Evolutionary conservation across 2,113 vertebrate species (phyloP), one percentile per base, ranked within the genome.

Genomic region (Boleophthalmus pectinirostris): DNA sequence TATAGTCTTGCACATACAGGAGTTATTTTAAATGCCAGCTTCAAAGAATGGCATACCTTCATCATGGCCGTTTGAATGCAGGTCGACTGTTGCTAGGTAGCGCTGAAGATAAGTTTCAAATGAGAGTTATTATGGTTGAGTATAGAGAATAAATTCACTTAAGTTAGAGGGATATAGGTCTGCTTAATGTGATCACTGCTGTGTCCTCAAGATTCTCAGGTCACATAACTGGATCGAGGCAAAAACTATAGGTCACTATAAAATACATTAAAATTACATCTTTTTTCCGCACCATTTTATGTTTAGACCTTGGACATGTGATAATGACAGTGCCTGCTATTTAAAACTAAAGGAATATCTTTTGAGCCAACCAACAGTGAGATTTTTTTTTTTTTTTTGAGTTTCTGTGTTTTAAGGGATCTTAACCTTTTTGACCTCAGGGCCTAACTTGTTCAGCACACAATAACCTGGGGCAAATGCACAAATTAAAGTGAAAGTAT

Each of bases 101-200:
- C 88, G 67, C 75, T 38, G 86, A 83, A 43, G 79, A 86, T 88
- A 82, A 82, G 82, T 87, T 85, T 86, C 87, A 85, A 80, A 82
- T 74, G 79, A 79, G 81, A 87, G 86, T 75, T 82, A 87, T 90
- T 86, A 87, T 83, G 82, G 71, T 79, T 66, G 10, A 72, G 69
- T 69, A 75, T 64, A 47, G 78, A 83, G 71, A 54, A 49, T 43
- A 33, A 78, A 73, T 82, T 83, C 85, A 80, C 86, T 82, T 85
- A 89, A 81, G 84, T 80, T 61, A 65, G 66, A 83, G 85, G 79
- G 82, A 83, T 73, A 61, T 13, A 63, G 77, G 68, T 71, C 85
- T 66, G 75, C 56, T 84, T 16, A 77, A 73, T 82, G 81, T 68
- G 38, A 23, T 76, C 82, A 12, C 70, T 24, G 72, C 72, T 78